Evolutionary conservation across 2,113 vertebrate species (phyloP).

Genomic region (Delphinapterus leucas): DNA sequence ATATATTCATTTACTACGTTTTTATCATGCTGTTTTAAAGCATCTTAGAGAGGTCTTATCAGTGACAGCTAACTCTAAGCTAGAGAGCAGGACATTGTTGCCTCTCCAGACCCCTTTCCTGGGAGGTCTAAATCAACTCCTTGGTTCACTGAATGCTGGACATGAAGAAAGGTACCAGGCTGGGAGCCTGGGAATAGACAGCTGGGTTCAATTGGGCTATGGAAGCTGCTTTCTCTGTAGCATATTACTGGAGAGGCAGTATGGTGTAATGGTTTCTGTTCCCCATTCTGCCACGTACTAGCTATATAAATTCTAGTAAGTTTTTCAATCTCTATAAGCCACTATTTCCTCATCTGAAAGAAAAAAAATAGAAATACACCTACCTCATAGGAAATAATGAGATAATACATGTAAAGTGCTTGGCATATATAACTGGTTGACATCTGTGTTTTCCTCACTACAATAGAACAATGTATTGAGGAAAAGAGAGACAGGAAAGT

Average conservation of each 20-base stretch:
- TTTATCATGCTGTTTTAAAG: slow-evolving; percentile 11
- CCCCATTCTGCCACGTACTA: background rate
- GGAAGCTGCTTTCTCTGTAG: background rate
- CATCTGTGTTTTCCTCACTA: background rate
- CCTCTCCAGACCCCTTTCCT: slow-evolving; percentile 1
- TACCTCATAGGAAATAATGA: background rate
- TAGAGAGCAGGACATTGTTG: background rate
- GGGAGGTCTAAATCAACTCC: background rate
- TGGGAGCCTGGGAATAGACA: background rate
- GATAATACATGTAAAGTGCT: background rate
- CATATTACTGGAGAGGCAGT: background rate
- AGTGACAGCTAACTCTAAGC: background rate
- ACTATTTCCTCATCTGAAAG: background rate
- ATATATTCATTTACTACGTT: background rate
- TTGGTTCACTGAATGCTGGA: background rate
- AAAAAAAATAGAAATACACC: background rate
- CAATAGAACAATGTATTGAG: background rate
- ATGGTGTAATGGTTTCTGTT: background rate
- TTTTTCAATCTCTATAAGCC: background rate
- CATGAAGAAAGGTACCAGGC: background rate
- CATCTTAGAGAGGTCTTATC: background rate
- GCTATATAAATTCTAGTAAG: background rate
- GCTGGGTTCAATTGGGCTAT: background rate
- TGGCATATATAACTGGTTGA: background rate
- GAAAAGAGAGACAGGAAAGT: background rate